phyloP scores from a whole-genome alignment of 2,797 vertebrate species.

The Microtus agrestis region DNA sequence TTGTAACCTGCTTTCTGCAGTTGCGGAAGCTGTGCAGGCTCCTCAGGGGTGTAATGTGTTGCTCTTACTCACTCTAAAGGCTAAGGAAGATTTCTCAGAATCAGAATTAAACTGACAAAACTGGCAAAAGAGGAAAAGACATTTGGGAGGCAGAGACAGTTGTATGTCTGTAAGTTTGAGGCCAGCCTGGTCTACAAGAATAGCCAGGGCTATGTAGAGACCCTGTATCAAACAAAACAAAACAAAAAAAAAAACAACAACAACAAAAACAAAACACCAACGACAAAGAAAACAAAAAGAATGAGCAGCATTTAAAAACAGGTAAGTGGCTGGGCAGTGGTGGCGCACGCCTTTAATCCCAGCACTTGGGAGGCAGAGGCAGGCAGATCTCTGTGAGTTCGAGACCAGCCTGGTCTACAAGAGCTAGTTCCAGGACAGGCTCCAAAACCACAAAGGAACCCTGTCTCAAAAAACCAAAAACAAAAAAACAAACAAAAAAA shows the following conservation, averaged over 20 bases:
- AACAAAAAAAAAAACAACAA: neutral
- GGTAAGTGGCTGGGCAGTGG: too few species aligned
- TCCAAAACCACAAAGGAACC: too few species aligned
- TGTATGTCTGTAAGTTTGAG: neutral
- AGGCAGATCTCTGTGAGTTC: too few species aligned
- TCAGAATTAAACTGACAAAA: neutral
- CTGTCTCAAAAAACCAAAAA: too few species aligned
- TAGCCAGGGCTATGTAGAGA: neutral
- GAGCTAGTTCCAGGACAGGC: too few species aligned
- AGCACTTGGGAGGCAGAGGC: too few species aligned
- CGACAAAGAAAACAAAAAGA: neutral
- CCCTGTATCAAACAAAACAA: neutral
- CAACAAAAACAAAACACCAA: neutral
- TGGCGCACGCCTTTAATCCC: too few species aligned
- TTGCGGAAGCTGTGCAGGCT: neutral
- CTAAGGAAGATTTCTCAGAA: conserved; percentile 43
- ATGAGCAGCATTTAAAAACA: neutral
- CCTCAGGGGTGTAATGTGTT: neutral
- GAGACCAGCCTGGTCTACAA: too few species aligned
- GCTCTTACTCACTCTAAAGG: conserved; percentile 43
- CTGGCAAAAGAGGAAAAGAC: neutral
- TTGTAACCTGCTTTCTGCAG: neutral
- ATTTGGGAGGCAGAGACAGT: neutral
- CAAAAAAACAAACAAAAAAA: neutral
- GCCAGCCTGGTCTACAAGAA: too few species aligned